Evolutionary conservation across 2,888 invertebrate genomes (phyloP).

Genomic region (Nebria salina): DNA sequence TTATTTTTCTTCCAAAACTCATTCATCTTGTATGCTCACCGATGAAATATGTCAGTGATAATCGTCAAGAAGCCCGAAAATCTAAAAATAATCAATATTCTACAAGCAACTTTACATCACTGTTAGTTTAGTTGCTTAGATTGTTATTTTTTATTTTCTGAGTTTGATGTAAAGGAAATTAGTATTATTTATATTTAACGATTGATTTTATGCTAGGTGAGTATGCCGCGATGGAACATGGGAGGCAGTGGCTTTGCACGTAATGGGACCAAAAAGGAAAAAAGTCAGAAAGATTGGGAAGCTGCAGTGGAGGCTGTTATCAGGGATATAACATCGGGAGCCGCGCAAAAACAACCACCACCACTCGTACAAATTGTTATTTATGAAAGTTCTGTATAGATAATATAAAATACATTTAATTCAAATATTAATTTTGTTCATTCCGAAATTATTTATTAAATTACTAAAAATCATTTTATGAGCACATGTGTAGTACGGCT

Average conservation of each 20-base stretch:
- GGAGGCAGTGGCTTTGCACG: constrained; percentile 58
- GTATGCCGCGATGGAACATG: constrained; percentile 72
- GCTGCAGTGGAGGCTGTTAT: constrained; percentile 82
- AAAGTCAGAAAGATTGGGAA: constrained; percentile 73
- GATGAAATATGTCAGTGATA: not conserved
- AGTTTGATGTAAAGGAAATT: too few relatives aligned
- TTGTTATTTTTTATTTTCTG: too few relatives aligned
- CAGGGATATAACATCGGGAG: constrained; percentile 74
- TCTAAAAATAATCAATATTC: too few relatives aligned
- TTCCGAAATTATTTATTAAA: not conserved
- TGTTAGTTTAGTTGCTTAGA: too few relatives aligned
- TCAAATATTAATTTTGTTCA: constrained; percentile 5
- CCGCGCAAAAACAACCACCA: constrained; percentile 61
- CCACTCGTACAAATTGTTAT: constrained; percentile 83
- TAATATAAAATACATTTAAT: constrained; percentile 8
- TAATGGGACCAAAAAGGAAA: constrained; percentile 63
- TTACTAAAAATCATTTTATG: too few relatives aligned
- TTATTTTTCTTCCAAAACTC: not conserved
- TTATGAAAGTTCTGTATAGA: constrained; percentile 86
- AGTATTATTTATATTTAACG: too few relatives aligned
- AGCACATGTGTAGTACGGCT: too few relatives aligned
- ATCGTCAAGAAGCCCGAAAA: not conserved
- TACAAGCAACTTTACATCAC: too few relatives aligned
- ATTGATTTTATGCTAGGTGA: constrained; percentile 65
- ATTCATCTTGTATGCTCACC: not conserved